A percentile compares a stretch with the other conserved stretches of the same genome.
Evolutionary conservation across 2,113 vertebrate species (phyloP).

Genomic region (Polypterus senegalus): DNA sequence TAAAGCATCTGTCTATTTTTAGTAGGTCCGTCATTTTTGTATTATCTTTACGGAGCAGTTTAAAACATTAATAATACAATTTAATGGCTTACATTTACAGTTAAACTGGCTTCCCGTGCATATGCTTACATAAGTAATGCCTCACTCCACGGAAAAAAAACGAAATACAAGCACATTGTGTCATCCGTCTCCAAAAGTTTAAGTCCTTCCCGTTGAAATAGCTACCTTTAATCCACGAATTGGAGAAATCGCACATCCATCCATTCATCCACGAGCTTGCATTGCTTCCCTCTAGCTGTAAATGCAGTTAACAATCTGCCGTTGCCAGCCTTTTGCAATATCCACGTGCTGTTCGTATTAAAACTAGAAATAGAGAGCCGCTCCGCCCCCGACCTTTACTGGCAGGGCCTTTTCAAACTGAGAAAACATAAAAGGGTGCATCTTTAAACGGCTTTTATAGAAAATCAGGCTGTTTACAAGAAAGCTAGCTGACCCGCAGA

Average conservation of each 20-base stretch:
- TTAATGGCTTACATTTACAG: background rate
- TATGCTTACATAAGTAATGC: background rate
- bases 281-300: slow-evolving; percentile 22
- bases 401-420: background rate
- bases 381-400: slow-evolving; percentile 25
- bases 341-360: slow-evolving; percentile 44
- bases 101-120: too few species aligned
- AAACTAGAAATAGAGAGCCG: slow-evolving; percentile 22
- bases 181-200: slow-evolving; percentile 8
- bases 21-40: slow-evolving; percentile 11
- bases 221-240: background rate
- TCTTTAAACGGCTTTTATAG: background rate
- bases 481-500: background rate
- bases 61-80: background rate
- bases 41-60: background rate
- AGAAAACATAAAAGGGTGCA: background rate
- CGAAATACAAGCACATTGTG: background rate
- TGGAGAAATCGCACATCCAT: slow-evolving; percentile 20
- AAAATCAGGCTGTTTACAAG: background rate
- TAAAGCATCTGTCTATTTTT: slow-evolving; percentile 20
- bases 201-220: too few species aligned
- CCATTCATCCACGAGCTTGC: slow-evolving; percentile 23
- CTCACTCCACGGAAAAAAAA: background rate
- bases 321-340: slow-evolving; percentile 34
- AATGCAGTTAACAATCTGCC: slow-evolving; percentile 25